These are phyloP conservation scores for Craseonycteris thonglongyai DNA, from an alignment of 2,113 vertebrate genomes.

Conservation along the genomic window DNA sequence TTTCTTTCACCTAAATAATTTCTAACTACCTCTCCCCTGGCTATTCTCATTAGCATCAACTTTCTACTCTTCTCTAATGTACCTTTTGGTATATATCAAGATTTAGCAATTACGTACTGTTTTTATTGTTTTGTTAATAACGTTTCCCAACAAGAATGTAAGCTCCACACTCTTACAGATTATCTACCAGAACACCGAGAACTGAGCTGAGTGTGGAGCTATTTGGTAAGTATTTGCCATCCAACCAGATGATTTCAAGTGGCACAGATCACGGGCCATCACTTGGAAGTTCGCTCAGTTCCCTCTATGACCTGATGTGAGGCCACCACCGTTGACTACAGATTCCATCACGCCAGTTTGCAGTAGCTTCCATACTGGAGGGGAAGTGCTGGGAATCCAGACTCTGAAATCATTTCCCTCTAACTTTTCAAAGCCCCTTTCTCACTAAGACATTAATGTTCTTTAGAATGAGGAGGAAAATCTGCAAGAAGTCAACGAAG, in stretches of 20 bases:
- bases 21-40: not conserved
- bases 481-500: not conserved
- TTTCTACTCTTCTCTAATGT: not conserved
- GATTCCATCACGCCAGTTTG: not conserved
- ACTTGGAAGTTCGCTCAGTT: not conserved
- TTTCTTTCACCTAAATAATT: not conserved
- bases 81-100: not conserved
- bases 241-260: not conserved
- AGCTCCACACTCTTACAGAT: not conserved
- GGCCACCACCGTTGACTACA: not conserved
- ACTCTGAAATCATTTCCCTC: not conserved
- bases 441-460: not conserved
- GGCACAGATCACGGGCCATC: not conserved
- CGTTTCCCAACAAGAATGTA: conserved; percentile 12
- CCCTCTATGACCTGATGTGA: not conserved
- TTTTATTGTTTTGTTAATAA: not conserved
- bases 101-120: not conserved
- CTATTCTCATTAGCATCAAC: not conserved
- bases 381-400: not conserved
- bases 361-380: not conserved
- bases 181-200: not conserved
- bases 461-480: not conserved
- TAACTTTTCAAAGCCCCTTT: not conserved
- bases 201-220: not conserved
- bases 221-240: not conserved